These are phyloP conservation scores for Hypanus sabinus DNA, from an alignment of 2,113 vertebrate species.

Conservation along the genomic window DNA sequence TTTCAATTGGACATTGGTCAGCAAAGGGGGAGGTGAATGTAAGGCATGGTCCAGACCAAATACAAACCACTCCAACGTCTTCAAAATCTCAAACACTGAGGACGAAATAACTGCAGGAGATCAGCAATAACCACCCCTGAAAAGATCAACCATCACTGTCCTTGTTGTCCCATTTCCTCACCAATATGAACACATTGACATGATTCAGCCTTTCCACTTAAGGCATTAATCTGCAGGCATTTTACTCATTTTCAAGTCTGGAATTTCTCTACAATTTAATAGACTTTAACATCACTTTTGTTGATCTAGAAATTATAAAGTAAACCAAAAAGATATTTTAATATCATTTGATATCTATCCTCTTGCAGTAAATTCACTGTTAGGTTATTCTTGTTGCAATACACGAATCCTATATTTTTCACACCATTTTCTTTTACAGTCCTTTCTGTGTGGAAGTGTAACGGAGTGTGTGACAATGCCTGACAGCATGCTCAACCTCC, in stretches of 20 bases:
- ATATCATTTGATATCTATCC: not conserved
- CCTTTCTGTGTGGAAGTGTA: not conserved
- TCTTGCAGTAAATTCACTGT: not conserved
- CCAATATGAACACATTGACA: not conserved
- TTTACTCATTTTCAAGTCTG: not conserved
- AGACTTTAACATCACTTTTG: not conserved
- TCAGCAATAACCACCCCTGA: too few species aligned
- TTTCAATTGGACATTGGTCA: too few species aligned
- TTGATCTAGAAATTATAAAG: not conserved
- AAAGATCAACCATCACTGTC: too few species aligned
- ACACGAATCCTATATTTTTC: not conserved
- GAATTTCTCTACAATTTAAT: not conserved
- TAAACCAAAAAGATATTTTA: not conserved
- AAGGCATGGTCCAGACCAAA: too few species aligned
- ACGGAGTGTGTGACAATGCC: not conserved
- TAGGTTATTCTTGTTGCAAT: not conserved
- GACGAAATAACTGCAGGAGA: too few species aligned
- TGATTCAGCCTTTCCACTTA: not conserved
- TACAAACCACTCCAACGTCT: too few species aligned
- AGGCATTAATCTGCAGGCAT: not conserved
- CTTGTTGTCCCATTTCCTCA: too few species aligned
- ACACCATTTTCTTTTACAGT: not conserved
- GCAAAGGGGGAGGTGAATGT: too few species aligned
- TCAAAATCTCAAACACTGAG: too few species aligned
- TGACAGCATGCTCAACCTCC: not conserved